Evolutionary conservation across 2,113 vertebrate species (phyloP), one percentile per base, ranked within the genome.

Genomic region (Leptobrachium leishanense): DNA sequence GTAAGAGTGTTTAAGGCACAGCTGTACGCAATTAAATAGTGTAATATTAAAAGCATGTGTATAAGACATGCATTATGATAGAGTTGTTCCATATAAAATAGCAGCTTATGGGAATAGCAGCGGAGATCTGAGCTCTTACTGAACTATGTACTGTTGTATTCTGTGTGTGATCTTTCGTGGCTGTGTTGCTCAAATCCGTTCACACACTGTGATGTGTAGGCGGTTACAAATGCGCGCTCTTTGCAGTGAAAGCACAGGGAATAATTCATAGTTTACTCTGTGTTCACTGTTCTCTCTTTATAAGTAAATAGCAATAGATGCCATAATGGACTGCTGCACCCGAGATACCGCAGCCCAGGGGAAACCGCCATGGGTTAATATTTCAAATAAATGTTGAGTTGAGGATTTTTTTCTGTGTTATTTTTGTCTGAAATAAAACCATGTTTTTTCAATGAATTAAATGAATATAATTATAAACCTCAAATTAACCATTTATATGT

Each of bases 31-130:
- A 91, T 94, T 92, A 92, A 89, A 87, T 88, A 87, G 83, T 86
- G 86, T 88, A 91, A 90, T 92, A 93, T 90, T 89, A 90, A 92
- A 93, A 89, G 89, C 90, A 90, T 89, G 88, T 91, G 89, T 90
- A 87, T 89, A 90, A 85, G 86, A 87, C 84, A 84, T 70, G 82
- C 89, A 90, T 89, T 89, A 86, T 89, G 84, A 87, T 92, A 89
- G 87, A 88, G 85, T 83, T 89, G 68, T 86, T 87, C 82, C 78
- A 74, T 86, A 89, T 86, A 83, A 82, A 84, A 82, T 84, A 77
- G 15, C 81, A 85, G 75, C 86, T 88, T 87, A 92, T 84, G 86
- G 81, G 87, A 81, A 82, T 82, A 77, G 82, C 82, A 85, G 82
- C 74, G 81, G 83, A 74, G 57, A 1, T 2, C 72, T 79, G 85